These are phyloP conservation scores for Gastrophysa polygoni DNA, from an alignment of 2,888 invertebrate species.

Conservation along the genomic window DNA sequence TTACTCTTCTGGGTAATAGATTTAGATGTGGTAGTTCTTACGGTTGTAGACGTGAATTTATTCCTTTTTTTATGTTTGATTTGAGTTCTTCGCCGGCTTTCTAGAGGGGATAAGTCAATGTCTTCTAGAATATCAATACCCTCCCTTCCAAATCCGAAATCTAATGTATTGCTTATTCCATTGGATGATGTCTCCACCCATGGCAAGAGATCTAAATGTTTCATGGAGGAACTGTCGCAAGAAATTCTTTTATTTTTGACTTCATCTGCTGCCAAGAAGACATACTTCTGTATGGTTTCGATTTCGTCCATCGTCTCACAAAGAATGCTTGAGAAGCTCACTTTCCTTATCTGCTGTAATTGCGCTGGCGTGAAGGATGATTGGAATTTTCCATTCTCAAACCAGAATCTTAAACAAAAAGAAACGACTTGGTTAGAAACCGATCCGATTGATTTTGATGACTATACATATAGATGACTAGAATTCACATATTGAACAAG, in stretches of 20 bases:
- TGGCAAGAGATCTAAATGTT: constrained; percentile 66
- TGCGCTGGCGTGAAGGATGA: constrained; percentile 79
- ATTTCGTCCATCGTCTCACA: constrained; percentile 71
- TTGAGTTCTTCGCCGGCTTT: constrained; percentile 9
- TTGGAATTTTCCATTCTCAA: constrained; percentile 77
- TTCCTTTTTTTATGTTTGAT: constrained; percentile 13
- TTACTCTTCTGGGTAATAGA: constrained; percentile 22
- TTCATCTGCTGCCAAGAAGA: constrained; percentile 67
- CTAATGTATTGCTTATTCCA: constrained; percentile 28
- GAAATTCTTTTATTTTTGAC: constrained; percentile 65
- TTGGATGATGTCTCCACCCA: constrained; percentile 62
- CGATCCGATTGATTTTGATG: too few species aligned
- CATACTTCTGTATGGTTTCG: constrained; percentile 73
- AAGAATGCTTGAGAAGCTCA: constrained; percentile 74
- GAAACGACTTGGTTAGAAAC: too few species aligned
- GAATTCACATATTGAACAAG: too few species aligned
- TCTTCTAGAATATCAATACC: constrained; percentile 12
- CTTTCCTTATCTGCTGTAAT: constrained; percentile 72
- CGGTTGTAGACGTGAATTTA: neutral
- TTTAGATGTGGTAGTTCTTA: constrained; percentile 9
- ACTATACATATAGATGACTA: too few species aligned
- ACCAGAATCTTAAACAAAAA: constrained; percentile 69
- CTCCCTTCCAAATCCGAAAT: constrained; percentile 19
- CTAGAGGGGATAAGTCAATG: neutral
- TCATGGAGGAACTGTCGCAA: constrained; percentile 61